Evolutionary conservation across 1,140 invertebrate species (phyloP).

Genomic region (Lucilia cuprina): DNA sequence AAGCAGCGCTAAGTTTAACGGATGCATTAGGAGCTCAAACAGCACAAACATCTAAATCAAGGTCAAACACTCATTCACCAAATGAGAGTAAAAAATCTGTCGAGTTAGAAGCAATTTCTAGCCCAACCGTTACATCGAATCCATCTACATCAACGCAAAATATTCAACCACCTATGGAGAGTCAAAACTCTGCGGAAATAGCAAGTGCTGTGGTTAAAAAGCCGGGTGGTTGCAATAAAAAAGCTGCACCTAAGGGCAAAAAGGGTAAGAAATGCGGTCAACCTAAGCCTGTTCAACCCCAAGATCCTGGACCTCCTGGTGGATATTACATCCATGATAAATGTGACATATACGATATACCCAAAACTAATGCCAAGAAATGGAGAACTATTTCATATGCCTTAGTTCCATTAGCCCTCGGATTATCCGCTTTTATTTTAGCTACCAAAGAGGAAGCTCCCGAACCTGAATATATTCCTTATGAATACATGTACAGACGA

Average conservation of each 20-base stretch:
- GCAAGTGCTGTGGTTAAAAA: background rate
- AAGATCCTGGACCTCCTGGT: background rate
- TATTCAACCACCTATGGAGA: background rate
- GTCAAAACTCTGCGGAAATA: background rate
- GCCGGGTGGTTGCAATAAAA: background rate
- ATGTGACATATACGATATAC: background rate
- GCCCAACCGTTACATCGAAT: background rate
- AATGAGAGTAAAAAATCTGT: background rate
- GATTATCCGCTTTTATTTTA: slow-evolving; percentile 42
- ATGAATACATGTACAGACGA: slow-evolving; percentile 74
- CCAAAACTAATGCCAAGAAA: background rate
- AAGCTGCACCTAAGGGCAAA: background rate
- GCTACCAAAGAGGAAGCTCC: slow-evolving; percentile 52
- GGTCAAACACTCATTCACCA: background rate
- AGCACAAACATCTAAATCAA: background rate
- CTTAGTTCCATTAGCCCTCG: background rate
- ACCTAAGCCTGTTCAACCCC: background rate
- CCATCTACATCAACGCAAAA: background rate
- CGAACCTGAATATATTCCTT: slow-evolving; percentile 69
- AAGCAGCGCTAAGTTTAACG: background rate
- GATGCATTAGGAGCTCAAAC: background rate
- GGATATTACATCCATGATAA: background rate
- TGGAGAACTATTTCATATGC: background rate
- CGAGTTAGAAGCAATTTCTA: background rate
- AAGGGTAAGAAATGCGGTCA: background rate